These are phyloP conservation scores for Babyrousa celebensis DNA, from an alignment of 2,797 vertebrate genomes.

Conservation along the genomic window DNA sequence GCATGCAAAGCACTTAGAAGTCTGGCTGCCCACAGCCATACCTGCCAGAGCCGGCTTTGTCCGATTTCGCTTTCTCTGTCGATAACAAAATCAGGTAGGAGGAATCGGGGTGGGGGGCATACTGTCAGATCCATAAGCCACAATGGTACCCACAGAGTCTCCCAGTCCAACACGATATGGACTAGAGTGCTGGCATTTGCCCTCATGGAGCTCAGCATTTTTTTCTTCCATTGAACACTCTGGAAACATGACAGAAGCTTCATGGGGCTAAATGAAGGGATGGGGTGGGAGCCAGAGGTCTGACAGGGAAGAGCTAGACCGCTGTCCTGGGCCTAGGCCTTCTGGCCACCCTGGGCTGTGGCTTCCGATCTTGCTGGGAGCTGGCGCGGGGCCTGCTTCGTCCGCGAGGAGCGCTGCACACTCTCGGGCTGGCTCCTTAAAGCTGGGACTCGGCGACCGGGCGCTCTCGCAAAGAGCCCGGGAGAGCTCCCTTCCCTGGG, in stretches of 20 bases:
- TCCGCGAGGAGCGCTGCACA: too few relatives aligned
- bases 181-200: background rate
- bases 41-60: rapidly evolving
- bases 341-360: rapidly evolving
- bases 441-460: background rate
- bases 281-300: background rate
- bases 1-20: background rate
- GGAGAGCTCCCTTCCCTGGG: background rate
- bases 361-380: background rate
- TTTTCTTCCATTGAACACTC: background rate
- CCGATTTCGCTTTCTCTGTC: background rate
- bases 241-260: background rate
- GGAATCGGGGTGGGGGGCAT: too few relatives aligned
- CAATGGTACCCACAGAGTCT: rapidly evolving
- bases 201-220: background rate
- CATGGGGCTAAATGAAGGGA: background rate
- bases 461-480: background rate
- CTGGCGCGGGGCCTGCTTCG: background rate
- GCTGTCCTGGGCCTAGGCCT: background rate
- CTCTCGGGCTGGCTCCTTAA: background rate
- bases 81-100: rapidly evolving
- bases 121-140: rapidly evolving
- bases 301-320: background rate
- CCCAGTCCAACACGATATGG: background rate
- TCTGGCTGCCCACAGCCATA: background rate